phyloP scores from a whole-genome alignment of 2,888 invertebrate species.

The Drosophila pegasa region DNA sequence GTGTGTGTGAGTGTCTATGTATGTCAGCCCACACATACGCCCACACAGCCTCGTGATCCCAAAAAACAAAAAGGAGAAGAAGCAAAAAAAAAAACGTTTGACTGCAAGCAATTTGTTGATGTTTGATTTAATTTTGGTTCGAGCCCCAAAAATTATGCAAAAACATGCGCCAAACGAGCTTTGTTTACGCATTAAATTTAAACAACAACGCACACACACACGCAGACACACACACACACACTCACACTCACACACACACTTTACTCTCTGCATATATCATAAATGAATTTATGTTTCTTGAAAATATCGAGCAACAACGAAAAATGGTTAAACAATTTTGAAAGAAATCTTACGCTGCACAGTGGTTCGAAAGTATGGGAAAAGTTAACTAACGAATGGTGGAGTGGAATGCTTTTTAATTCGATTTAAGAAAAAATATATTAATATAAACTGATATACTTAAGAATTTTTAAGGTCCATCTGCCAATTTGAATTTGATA shows the following conservation, averaged over 20 bases:
- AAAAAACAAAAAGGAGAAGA: not conserved
- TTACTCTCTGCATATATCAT: not conserved
- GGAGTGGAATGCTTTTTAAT: too few relatives aligned
- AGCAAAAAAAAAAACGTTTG: constrained; percentile 20
- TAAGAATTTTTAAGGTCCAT: too few relatives aligned
- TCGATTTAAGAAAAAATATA: too few relatives aligned
- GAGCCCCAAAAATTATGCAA: constrained; percentile 55
- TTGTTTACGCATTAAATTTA: constrained; percentile 34
- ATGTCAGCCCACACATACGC: constrained; percentile 11
- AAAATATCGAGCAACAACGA: not conserved
- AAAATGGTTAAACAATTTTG: constrained; percentile 1
- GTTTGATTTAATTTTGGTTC: constrained; percentile 64
- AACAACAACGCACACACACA: not conserved
- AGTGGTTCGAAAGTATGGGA: not conserved
- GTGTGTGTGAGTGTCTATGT: constrained; percentile 28
- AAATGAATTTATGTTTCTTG: constrained; percentile 4
- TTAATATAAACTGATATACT: too few relatives aligned
- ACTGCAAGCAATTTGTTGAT: constrained; percentile 63
- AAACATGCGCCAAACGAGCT: constrained; percentile 44
- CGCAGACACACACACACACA: not conserved
- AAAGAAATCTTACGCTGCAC: not conserved
- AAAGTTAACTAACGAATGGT: not conserved
- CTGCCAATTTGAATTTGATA: too few relatives aligned
- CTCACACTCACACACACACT: not conserved
- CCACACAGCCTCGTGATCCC: not conserved